Base-by-base conservation (phyloP, 2,113 vertebrate genomes). In the Sisor rabdophorus region DNA sequence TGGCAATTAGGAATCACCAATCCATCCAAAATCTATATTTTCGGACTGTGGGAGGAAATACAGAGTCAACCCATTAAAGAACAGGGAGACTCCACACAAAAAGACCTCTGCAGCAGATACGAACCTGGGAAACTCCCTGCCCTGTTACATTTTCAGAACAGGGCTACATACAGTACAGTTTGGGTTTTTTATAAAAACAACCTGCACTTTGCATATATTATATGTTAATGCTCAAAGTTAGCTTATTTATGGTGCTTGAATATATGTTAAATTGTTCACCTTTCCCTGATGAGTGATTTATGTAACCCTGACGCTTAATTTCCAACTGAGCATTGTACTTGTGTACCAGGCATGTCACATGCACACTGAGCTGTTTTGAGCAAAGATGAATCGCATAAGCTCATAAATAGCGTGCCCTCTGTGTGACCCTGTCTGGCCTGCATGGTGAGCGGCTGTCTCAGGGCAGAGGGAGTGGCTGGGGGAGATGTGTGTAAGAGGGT, bases 341-440 rank as follows among this genome's bases (percentile, higher is more conserved):
- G 74, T 81, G 75, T 28, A 53, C 58, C n/a, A 44, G 50, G 40
- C 56, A 28, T 75, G 75, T 75, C 79, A 75, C 63, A 73, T 30
- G 30, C 50, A 73, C 50, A 44, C 60, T 73, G 71, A 60, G 73
- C 75, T 65, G 64, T 71, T 81, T 58, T 81, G 77, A 60, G 60
- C 50, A 47, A 75, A 77, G 77, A 71, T 26, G 77, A 80, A 80
- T 72, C 82, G 54, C 78, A 75, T 76, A 81, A 84, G 76, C 79
- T 81, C 81, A 83, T 83, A 82, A 82, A 85, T 72, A 76, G 69
- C 54, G 40, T 76, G 81, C 63, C 83, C 83, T 81, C 73, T 16
- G 48, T 40, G 26, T 77, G 83, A 85, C 83, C 83, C 77, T 73
- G 71, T 74, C 76, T 82, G 71, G 75, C 75, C 63, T 60, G 67